These are phyloP conservation scores for Erythrocebus patas DNA, from an alignment of 2,113 vertebrate species.

Conservation along the genomic window DNA sequence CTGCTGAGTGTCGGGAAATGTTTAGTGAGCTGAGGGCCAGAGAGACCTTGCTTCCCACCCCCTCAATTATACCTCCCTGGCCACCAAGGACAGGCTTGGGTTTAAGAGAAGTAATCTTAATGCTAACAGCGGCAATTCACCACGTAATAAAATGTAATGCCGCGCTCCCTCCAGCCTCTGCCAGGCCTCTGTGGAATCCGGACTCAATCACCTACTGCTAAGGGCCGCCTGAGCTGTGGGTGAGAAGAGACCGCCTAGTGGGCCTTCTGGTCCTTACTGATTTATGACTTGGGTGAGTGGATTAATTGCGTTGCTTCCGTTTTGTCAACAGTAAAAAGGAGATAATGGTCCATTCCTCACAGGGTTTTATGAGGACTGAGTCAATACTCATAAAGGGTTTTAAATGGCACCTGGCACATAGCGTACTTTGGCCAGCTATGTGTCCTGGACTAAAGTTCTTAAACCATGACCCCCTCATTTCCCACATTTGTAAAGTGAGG, in stretches of 20 bases:
- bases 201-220: rapidly evolving
- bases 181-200: background rate
- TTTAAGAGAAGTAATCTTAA: no score
- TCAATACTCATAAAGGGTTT: background rate
- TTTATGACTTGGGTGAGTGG: background rate
- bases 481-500: background rate
- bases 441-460: no score
- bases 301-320: background rate
- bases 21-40: background rate
- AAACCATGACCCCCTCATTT: no score
- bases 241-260: rapidly evolving
- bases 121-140: background rate
- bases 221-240: rapidly evolving
- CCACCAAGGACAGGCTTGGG: rapidly evolving
- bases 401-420: rapidly evolving
- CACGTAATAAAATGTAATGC: no score
- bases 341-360: background rate
- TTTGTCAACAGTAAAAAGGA: background rate
- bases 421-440: rapidly evolving
- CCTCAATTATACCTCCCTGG: rapidly evolving
- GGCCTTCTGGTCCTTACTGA: rapidly evolving
- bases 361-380: background rate
- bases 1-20: background rate
- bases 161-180: rapidly evolving
- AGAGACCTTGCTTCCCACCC: rapidly evolving